Evolutionary conservation across 2,888 invertebrate species (phyloP), one percentile per base, ranked within the genome.

Genomic region (Arrhopalites spinosus): DNA sequence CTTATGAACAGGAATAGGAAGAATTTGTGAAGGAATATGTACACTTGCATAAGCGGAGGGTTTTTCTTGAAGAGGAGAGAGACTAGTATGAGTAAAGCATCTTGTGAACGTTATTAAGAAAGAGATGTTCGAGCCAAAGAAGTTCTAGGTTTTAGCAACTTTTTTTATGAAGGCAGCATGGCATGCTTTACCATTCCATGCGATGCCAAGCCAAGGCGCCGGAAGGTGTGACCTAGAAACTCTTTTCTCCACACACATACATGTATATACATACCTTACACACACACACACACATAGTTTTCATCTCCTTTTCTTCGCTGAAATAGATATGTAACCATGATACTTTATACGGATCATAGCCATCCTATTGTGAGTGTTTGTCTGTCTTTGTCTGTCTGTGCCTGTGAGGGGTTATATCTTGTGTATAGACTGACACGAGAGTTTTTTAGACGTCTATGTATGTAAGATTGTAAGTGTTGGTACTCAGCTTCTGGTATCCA

Each of bases 211-310:
- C 27, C 29, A 47, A 63, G 63, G 29, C 73, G 73, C 77, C 73
- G 59, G 73, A 67, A 74, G 77, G 77, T 77, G 77, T 77, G 77
- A 77, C 77, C 77, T 77, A 77, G 75, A 73, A 76, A 77, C 74
- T 77, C 76, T 63, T 75, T 63, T 63, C 36, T 75, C 67, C 73
- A 67, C 47, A 25, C 13, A 59, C 25, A 59, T 27, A 27, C 59
- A 27, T 27, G 27, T 59, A 53, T n/a, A 63, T 45, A 36, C 30
- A 20, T 71, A 25, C 66, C 71, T 71, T 59, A 13, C 45, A 71
- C 30, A 27, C 59, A 36, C 23, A 66, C 45, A 59, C 36, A 69
- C 67, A 45, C 50, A 66, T 77, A 59, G 73, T 68, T 75, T 29
- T 59, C 77, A 56, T 70, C 36, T 50, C 50, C 50, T 47, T 53